Percentiles rank a stretch among this genome's conserved stretches.
phyloP scores from a whole-genome alignment of 2,797 vertebrate species.

The Dipus sagitta region DNA sequence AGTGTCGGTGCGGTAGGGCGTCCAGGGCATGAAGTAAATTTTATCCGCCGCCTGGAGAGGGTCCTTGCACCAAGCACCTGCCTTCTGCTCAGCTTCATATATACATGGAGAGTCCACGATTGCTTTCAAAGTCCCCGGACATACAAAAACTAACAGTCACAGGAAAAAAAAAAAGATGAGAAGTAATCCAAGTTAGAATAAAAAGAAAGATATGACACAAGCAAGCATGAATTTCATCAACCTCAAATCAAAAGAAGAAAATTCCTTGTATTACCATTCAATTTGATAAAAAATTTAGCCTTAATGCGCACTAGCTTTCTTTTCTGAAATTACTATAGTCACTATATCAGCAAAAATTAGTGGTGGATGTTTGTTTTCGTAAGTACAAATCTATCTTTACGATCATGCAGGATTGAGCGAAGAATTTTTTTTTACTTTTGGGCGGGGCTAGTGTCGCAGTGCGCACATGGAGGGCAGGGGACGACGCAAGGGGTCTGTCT shows the following conservation, averaged over 20 bases:
- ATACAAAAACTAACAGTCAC: conserved; percentile 98
- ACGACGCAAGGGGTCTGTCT: too few species aligned
- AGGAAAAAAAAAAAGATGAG: conserved; percentile 95
- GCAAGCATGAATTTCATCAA: conserved; percentile 79
- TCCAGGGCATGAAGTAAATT: conserved; percentile 99
- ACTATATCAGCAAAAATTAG: conserved; percentile 79
- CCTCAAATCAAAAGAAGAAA: conserved; percentile 85
- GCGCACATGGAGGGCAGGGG: too few species aligned
- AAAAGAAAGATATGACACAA: conserved; percentile 58
- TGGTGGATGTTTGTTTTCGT: conserved; percentile 80
- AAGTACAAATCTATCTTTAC: conserved; percentile 84
- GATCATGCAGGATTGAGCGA: conserved; percentile 73
- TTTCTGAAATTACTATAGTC: conserved; percentile 84
- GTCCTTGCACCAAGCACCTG: conserved; percentile 99
- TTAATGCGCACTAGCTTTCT: conserved; percentile 83
- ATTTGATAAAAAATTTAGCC: conserved; percentile 79
- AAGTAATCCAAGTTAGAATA: conserved; percentile 83
- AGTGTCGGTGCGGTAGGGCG: conserved; percentile 98
- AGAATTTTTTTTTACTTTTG: neutral
- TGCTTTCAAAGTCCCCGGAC: conserved; percentile 99
- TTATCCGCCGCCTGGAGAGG: conserved; percentile 99
- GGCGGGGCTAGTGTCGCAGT: too few species aligned
- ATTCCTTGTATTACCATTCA: conserved; percentile 84
- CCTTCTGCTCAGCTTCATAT: conserved; percentile 99
- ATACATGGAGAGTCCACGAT: conserved; percentile 98